Evolutionary conservation across 1,140 invertebrate genomes (phyloP).

Genomic region (Zaprionus ornatus): DNA sequence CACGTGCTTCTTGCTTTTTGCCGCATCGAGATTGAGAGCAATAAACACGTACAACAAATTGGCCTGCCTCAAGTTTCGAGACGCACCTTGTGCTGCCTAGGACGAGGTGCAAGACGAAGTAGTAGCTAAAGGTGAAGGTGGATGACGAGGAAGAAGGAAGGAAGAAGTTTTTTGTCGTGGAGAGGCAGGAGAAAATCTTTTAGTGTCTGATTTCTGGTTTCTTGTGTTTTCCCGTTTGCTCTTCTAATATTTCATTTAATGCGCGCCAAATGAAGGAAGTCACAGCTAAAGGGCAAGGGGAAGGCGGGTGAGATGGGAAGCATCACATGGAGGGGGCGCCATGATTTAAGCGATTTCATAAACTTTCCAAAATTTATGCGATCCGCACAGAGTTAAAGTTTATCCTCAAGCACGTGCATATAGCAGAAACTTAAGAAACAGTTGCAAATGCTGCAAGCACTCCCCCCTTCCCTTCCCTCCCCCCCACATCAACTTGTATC

Average conservation of each 20-base stretch:
- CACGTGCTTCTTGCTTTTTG: neutral
- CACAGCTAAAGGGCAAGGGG: neutral
- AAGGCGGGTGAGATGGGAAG: neutral
- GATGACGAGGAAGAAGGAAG: neutral
- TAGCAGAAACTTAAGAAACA: slow-evolving; percentile 10
- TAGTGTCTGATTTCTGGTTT: slow-evolving; percentile 34
- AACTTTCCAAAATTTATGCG: slow-evolving; percentile 39
- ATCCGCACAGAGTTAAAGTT: slow-evolving; percentile 25
- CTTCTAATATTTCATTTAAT: slow-evolving; percentile 50
- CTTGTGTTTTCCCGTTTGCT: slow-evolving; percentile 41
- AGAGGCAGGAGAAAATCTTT: slow-evolving; percentile 15
- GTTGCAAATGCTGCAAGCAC: slow-evolving; percentile 5
- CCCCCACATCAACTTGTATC: neutral
- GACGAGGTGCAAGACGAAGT: neutral
- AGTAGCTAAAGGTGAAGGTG: neutral
- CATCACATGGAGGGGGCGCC: neutral
- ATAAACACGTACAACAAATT: slow-evolving; percentile 62
- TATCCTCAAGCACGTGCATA: slow-evolving; percentile 40
- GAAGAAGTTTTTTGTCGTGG: neutral
- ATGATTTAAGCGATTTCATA: slow-evolving; percentile 45
- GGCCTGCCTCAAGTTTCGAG: slow-evolving; percentile 44
- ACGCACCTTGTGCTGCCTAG: slow-evolving; percentile 18
- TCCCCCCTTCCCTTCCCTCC: neutral
- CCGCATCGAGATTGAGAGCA: slow-evolving; percentile 42
- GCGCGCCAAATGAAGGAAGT: neutral